Conservation (phyloP, 2,888 invertebrate species). For the Agrenia bidenticulata region DNA sequence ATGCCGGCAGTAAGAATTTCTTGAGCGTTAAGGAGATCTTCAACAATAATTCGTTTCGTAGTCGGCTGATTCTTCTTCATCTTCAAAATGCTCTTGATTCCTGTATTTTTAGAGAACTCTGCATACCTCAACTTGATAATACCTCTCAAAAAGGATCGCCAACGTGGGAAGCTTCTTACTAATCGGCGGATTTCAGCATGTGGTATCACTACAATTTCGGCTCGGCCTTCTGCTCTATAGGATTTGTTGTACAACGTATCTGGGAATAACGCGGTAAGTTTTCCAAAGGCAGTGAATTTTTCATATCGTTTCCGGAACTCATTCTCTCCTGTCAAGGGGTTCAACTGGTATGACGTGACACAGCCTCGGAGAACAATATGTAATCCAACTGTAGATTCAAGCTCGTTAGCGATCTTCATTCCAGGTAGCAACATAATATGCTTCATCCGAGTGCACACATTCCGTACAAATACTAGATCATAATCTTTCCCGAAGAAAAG, state of each 20-base stretch:
- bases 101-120: constrained; percentile 19
- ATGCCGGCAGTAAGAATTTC: constrained; percentile 18
- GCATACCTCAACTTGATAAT: constrained; percentile 25
- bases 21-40: constrained; percentile 18
- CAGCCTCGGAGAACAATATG: constrained; percentile 45
- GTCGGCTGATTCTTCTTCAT: constrained; percentile 17
- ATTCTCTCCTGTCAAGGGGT: constrained; percentile 27
- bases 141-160: constrained; percentile 27
- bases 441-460: constrained; percentile 36
- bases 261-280: constrained; percentile 41
- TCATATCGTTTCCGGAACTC: constrained; percentile 42
- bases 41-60: constrained; percentile 14
- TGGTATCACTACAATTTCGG: constrained; percentile 39
- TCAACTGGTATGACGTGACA: constrained; percentile 37
- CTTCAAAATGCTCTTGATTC: constrained; percentile 24
- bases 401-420: constrained; percentile 37
- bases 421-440: constrained; percentile 44
- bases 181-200: constrained; percentile 38
- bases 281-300: constrained; percentile 37
- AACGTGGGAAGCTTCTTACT: constrained; percentile 26
- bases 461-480: constrained; percentile 33
- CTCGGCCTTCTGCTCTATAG: constrained; percentile 41
- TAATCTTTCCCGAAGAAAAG: constrained; percentile 28
- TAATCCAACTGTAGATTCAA: constrained; percentile 39
- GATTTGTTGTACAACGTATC: constrained; percentile 44